Evolutionary conservation across 2,113 vertebrate genomes (phyloP).

Genomic region (Hyaena hyaena): DNA sequence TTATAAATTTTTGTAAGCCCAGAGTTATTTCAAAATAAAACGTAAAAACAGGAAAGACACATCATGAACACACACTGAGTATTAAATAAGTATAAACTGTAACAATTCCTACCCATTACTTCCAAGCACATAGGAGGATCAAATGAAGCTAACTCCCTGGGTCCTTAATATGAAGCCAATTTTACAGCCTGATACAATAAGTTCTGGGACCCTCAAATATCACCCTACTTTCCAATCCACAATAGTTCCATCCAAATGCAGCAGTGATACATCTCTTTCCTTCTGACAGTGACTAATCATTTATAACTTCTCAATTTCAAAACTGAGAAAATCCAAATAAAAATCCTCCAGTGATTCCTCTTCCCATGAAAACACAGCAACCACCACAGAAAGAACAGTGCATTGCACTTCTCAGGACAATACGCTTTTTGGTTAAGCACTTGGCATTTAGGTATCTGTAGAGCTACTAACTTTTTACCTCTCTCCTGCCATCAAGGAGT

Average conservation of each 20-base stretch:
- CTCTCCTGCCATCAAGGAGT: neutral
- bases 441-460: neutral
- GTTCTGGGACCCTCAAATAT: neutral
- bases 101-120: neutral
- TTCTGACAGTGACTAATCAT: neutral
- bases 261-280: neutral
- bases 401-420: neutral
- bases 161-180: neutral
- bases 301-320: neutral
- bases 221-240: neutral
- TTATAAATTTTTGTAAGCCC: neutral
- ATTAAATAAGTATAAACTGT: neutral
- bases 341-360: neutral
- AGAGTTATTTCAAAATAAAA: constrained; percentile 50
- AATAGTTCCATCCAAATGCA: neutral
- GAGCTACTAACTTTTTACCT: neutral
- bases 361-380: neutral
- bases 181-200: neutral
- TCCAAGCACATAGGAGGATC: neutral
- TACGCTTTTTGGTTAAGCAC: neutral
- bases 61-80: neutral
- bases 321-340: neutral
- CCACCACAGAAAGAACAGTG: neutral
- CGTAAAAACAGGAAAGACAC: neutral
- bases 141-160: neutral